phyloP scores from a whole-genome alignment of 2,113 vertebrate species.

The Nestor notabilis region DNA sequence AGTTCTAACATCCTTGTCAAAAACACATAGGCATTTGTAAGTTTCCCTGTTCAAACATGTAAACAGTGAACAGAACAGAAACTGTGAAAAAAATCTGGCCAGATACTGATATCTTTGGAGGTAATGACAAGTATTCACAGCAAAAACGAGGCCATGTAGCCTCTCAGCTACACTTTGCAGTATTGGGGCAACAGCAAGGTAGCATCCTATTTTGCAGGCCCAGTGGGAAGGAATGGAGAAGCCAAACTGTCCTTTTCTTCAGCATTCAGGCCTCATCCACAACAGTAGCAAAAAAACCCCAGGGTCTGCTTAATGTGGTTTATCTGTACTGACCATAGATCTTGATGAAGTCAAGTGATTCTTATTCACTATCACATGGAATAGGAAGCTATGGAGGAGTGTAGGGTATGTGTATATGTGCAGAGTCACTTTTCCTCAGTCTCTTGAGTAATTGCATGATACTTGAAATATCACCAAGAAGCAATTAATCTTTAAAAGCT shows the following conservation, averaged over 20 bases:
- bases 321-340: not conserved
- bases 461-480: not conserved
- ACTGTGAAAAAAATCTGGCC: not conserved
- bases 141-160: not conserved
- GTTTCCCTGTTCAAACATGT: accelerated
- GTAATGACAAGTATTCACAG: not conserved
- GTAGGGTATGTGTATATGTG: not conserved
- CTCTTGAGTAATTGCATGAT: not conserved
- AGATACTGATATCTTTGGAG: not conserved
- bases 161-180: not conserved
- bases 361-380: not conserved
- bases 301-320: not conserved
- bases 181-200: not conserved
- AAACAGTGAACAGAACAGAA: not conserved
- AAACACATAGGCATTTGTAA: not conserved
- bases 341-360: not conserved
- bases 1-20: not conserved
- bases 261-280: not conserved
- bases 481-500: not conserved
- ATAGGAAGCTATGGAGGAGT: not conserved
- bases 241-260: not conserved
- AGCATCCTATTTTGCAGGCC: accelerated
- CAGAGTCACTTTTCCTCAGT: not conserved
- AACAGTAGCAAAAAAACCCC: not conserved
- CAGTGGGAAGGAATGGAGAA: not conserved